phyloP scores from a whole-genome alignment of 2,113 vertebrate species.

The Mastomys natalensis region DNA sequence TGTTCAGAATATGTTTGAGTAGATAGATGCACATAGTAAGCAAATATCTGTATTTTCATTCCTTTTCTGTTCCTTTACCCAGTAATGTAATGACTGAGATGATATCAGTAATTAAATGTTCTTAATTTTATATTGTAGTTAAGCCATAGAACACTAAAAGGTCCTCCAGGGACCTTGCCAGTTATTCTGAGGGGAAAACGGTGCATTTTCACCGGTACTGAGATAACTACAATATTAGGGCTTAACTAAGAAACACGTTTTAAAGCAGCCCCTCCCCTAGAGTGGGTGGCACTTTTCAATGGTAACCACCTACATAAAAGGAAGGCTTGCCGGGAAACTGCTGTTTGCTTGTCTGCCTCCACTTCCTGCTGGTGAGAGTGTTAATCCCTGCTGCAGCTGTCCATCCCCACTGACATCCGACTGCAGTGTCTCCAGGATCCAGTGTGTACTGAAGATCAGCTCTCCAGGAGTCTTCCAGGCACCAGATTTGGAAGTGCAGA shows the following conservation, averaged over 20 bases:
- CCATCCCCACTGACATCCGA: neutral
- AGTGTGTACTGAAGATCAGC: neutral
- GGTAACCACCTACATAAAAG: neutral
- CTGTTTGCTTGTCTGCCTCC: neutral
- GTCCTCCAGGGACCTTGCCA: neutral
- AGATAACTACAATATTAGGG: neutral
- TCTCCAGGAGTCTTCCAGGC: neutral
- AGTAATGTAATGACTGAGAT: neutral
- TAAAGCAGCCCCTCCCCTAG: neutral
- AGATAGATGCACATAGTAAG: neutral
- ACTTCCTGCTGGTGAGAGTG: neutral
- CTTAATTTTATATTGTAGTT: neutral
- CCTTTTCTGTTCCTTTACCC: neutral
- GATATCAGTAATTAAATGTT: neutral
- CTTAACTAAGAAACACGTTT: neutral
- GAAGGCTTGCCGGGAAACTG: neutral
- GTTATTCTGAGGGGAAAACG: neutral
- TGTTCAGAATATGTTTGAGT: neutral
- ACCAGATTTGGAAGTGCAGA: neutral
- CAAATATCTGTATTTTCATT: neutral
- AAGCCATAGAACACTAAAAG: neutral
- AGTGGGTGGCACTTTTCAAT: neutral
- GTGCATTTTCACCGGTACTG: neutral
- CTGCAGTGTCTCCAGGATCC: neutral
- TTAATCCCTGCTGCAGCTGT: too few species aligned